A percentile compares a stretch with the other conserved stretches of the same genome.
Conservation (phyloP, 2,888 invertebrate genomes). For the Plebejus argus region DNA sequence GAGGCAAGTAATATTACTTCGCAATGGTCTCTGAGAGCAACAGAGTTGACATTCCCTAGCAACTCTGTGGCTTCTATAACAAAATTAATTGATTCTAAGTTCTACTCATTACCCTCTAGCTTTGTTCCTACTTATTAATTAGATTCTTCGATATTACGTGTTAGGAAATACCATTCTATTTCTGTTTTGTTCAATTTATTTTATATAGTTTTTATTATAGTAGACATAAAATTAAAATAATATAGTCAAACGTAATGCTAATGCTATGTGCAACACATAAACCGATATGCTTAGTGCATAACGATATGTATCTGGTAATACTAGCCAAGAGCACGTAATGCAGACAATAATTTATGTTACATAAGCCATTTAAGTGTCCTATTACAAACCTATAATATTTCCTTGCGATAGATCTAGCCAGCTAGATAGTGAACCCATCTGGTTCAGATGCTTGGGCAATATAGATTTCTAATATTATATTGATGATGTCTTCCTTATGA, state of each 20-base stretch:
- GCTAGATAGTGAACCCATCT: conserved; percentile 5
- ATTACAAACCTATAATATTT: conserved; percentile 29
- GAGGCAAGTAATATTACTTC: conserved; percentile 20
- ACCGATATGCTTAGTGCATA: conserved; percentile 17
- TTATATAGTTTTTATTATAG: not conserved
- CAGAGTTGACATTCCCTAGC: not conserved
- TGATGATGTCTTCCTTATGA: conserved; percentile 14
- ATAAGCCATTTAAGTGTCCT: conserved; percentile 24
- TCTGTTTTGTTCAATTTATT: not conserved
- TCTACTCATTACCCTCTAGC: not conserved
- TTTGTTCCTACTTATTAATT: not conserved
- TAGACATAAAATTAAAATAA: not conserved
- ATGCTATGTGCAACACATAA: not conserved
- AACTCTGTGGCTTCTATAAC: conserved; percentile 5
- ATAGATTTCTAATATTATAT: not conserved
- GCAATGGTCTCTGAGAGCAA: not conserved
- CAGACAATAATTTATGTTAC: conserved; percentile 29
- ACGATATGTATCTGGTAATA: conserved; percentile 19
- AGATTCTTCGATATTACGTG: not conserved
- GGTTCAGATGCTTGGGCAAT: conserved; percentile 11
- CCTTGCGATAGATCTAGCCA: conserved; percentile 9
- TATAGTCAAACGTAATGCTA: not conserved
- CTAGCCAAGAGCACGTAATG: conserved; percentile 14
- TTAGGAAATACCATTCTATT: not conserved
- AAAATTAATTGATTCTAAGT: conserved; percentile 27